phyloP scores from a whole-genome alignment of 2,797 vertebrate genomes.

The Peromyscus melanophrys region DNA sequence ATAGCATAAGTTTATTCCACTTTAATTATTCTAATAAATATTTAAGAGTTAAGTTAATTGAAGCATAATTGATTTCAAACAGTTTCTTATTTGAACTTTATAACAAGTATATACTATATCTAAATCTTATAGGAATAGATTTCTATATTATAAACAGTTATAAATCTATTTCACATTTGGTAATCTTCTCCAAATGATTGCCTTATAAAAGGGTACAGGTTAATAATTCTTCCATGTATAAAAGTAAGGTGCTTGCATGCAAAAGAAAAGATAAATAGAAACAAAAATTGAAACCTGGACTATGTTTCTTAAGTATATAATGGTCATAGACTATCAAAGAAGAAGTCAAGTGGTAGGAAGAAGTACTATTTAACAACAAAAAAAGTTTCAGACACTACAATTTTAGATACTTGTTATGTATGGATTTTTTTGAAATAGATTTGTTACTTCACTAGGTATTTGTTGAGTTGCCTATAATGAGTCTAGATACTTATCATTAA shows the following conservation, averaged over 20 bases:
- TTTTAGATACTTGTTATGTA: neutral
- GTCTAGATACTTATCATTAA: neutral
- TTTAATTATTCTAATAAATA: constrained; percentile 49
- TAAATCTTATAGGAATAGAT: neutral
- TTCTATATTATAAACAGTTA: neutral
- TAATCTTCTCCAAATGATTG: neutral
- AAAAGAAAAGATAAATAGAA: neutral
- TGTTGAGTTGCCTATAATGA: neutral
- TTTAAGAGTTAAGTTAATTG: neutral
- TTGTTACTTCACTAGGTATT: neutral
- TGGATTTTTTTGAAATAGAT: neutral
- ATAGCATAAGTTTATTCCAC: neutral
- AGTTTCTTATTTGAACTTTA: neutral
- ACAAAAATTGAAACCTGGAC: neutral
- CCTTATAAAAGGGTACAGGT: neutral
- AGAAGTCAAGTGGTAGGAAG: neutral
- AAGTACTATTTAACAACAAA: constrained; percentile 8
- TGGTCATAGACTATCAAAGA: constrained; percentile 23
- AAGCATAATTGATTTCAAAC: neutral
- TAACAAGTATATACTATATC: neutral
- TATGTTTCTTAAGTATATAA: constrained; percentile 24
- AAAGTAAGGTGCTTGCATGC: neutral
- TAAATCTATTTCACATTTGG: constrained; percentile 12
- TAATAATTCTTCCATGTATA: neutral
- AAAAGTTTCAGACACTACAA: neutral